Evolutionary conservation across 2,888 invertebrate genomes (phyloP), one percentile per base, ranked within the genome.

Genomic region (Helobdella robusta): DNA sequence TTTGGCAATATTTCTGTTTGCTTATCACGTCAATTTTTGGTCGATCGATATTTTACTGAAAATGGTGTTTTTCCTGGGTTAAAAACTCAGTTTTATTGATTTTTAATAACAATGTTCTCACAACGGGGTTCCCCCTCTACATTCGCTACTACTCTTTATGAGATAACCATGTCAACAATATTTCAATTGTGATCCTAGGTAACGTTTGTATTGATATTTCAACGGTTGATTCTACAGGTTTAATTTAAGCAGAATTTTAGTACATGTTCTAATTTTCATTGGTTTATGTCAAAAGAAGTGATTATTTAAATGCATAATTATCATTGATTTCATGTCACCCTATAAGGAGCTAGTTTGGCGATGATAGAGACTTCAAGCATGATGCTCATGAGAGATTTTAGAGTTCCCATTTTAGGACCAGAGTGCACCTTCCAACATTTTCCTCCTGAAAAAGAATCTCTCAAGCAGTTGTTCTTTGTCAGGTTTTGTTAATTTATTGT

Each of bases 401-500:
- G 32, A 56, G n/a, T 56, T n/a, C 56, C 28, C 28, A 56, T 56
- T 8, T 32, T 56, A 11, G 56, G 56, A 30, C 28, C 56, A 5
- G 56, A 56, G 32, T 28, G 30, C 6, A 56, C 56, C 32, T 56
- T 56, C 18, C 30, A 56, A 11, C 18, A 5, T 6, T 32, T 56
- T 8, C 56, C 56, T 8, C 56, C 56, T 30, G 32, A 28, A 11
- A 32, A 56, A 32, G 56, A 56, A n/a, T n/a, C 23, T 5, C 32
- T 56, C 56, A 56, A 28, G 8, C 56, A 56, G 32, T 32, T 56
- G n/a, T 56, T 56, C 23, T 56, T 56, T 28, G n/a, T 56, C 56
- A 56, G 56, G 56, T 56, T 56, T 25, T 56, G 8, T 28, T 5
- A 4, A 25, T 56, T 56, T n/a, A n/a, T n/a, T n/a, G n/a, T n/a